Conservation (phyloP, 92 coral and sea anemone species). For the Epizoanthus stellaris region DNA sequence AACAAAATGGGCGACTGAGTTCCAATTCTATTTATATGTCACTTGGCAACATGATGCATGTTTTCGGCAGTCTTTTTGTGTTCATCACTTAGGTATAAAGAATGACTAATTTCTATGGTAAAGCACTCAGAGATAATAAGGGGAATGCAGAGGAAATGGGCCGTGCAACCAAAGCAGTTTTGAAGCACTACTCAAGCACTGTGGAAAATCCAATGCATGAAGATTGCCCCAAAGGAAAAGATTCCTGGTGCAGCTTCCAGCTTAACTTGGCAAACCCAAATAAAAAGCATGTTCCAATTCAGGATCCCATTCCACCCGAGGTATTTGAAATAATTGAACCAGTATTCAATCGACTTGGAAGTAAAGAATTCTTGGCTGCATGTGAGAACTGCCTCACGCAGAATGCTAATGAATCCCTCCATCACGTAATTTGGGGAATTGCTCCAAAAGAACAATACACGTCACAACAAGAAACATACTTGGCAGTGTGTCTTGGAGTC, state of each 20-base stretch:
- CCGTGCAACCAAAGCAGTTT: conserved; percentile 66
- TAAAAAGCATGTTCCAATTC: conserved; percentile 54
- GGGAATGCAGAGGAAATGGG: conserved; percentile 69
- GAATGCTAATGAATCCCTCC: conserved; percentile 58
- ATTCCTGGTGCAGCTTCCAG: conserved; percentile 70
- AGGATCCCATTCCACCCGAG: conserved; percentile 66
- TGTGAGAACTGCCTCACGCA: conserved; percentile 64
- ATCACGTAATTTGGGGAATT: conserved; percentile 69
- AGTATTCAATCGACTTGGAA: conserved; percentile 56
- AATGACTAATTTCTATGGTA: conserved; percentile 69
- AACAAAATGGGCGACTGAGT: no score
- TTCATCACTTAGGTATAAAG: no score
- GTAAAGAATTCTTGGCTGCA: conserved; percentile 62
- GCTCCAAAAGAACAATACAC: conserved; percentile 63
- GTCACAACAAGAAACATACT: conserved; percentile 53
- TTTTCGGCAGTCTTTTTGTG: no score
- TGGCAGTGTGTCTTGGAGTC: conserved; percentile 54
- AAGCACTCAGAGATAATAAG: conserved; percentile 62
- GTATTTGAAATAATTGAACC: conserved; percentile 56
- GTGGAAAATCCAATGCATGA: conserved; percentile 62
- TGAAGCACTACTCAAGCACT: conserved; percentile 70
- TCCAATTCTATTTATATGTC: no score
- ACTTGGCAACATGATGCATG: no score
- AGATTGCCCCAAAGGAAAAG: conserved; percentile 65
- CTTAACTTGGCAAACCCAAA: conserved; percentile 47